Base-by-base conservation (phyloP, 2,113 vertebrate species). In the Diphyllodes magnificus region DNA sequence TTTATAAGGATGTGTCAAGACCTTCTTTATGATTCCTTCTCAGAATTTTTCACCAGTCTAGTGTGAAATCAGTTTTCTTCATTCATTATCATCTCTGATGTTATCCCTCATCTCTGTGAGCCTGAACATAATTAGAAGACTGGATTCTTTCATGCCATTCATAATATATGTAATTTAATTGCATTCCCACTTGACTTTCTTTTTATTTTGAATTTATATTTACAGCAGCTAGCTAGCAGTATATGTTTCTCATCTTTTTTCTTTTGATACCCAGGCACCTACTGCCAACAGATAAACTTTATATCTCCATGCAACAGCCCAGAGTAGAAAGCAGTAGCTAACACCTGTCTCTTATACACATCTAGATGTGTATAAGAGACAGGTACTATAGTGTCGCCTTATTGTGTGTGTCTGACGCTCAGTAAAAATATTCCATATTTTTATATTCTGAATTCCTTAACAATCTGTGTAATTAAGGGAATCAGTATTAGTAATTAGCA, bases 121-220 rank as follows among this genome's bases (percentile, higher is more conserved):
- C 11, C n/a, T 75, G 54, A 88, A 75, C 21, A 61, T 68, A 95
- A 90, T 79, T 83, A 71, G 47, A 63, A 88, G 30, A 82, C 56
- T 64, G 80, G 49, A 79, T 63, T 91, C 22, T 69, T 60, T 51
- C 31, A 75, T 31, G 56, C 27, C 16, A 51, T 85, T 86, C 88
- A 84, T 80, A 86, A 63, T 63, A 49, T 35, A 72, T 2, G 3
- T 50, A 87, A 94, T 92, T 92, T 75, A 92, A 91, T 94, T 64
- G 57, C 22, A 61, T 42, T 54, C n/a, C 42, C 37, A 56, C 33
- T 93, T 69, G 56, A 72, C 31, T 83, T 80, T 21, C 10, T 83
- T 81, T 87, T 93, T 91, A 78, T 71, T 79, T 57, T 60, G 40
- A 45, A 71, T 63, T 93, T 91, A 53, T 88, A 76, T 88, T 95